Evolutionary conservation across 2,113 vertebrate species (phyloP), one percentile per base, ranked within the genome.

Genomic region (Orientallactaga bullata): DNA sequence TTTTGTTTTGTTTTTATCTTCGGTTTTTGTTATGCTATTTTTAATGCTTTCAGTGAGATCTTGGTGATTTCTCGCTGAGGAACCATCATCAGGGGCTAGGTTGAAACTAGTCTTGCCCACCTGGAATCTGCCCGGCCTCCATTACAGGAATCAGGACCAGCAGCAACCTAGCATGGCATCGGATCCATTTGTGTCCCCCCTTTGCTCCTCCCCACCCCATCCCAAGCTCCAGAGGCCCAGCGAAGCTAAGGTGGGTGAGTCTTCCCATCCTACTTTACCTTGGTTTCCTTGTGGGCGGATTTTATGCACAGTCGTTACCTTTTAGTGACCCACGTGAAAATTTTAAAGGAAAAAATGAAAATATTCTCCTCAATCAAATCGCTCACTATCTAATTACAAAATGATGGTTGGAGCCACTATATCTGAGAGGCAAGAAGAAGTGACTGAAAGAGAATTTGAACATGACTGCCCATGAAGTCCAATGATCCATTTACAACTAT

Each of bases 381-480:
- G 96, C 96, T 78, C 95, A 61, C 37, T 51, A n/a, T 95, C 13
- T 93, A 85, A 94, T 90, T 96, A 95, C 58, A 95, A 97, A 97
- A 95, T 94, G 26, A 71, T 86, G 35, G 30, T 77, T 66, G 35
- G 39, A 94, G 89, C n/a, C 60, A 73, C 80, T 96, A 42, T 91
- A 90, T 37, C 2, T 71, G 58, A 71, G 26, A 71, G 74, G 66
- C 85, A 77, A 92, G 55, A 72, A 30, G 96, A 66, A 0, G 95
- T 89, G 88, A 77, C 85, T 39, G 82, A 91, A 91, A 81, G 95
- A 95, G 51, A 88, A 78, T 96, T 96, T 97, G 97, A 97, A 98
- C 97, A 90, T 97, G 97, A 98, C 96, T 98, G 96, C 93, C 85
- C 96, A 88, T 91, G 97, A 98, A 98, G 97, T 97, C 97, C 97